A percentile compares a stretch with the other conserved stretches of the same genome.
Conservation (phyloP, 1,140 invertebrate genomes). For the Ips nitidus region DNA sequence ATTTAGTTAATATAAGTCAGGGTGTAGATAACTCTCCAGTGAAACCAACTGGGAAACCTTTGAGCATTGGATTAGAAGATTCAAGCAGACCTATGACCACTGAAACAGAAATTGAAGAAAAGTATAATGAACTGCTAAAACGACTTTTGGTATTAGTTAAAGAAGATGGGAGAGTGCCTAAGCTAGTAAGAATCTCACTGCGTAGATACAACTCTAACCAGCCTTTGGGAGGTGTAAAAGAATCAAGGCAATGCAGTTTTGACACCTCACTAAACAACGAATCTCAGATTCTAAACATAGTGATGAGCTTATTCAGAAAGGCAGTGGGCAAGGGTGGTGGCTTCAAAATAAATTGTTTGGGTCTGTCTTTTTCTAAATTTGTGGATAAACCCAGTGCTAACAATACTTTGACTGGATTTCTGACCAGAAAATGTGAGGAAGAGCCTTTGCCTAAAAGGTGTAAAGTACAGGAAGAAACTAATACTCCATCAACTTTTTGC, state of each 20-base stretch:
- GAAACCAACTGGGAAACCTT: constrained; percentile 68
- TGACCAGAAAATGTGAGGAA: constrained; percentile 69
- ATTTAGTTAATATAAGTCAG: constrained; percentile 67
- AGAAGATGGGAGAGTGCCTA: constrained; percentile 75
- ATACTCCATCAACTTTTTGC: constrained; percentile 42
- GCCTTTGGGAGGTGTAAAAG: constrained; percentile 62
- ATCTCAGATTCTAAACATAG: constrained; percentile 66
- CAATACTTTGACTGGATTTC: constrained; percentile 70
- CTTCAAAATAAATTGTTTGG: constrained; percentile 76
- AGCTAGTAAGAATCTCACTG: constrained; percentile 70
- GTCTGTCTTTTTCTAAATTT: constrained; percentile 77
- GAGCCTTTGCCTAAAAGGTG: constrained; percentile 67
- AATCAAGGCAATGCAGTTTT: constrained; percentile 71
- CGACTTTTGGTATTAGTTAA: constrained; percentile 68
- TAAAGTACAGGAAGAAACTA: constrained; percentile 46
- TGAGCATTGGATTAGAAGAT: constrained; percentile 75
- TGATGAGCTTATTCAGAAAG: constrained; percentile 74
- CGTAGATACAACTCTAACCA: constrained; percentile 65
- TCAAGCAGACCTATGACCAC: constrained; percentile 65
- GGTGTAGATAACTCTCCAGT: constrained; percentile 71
- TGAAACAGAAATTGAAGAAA: constrained; percentile 69
- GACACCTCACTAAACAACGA: constrained; percentile 64
- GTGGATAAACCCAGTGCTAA: constrained; percentile 65
- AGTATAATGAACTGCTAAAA: constrained; percentile 65
- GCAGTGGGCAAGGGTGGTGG: constrained; percentile 69